phyloP scores from a whole-genome alignment of 2,797 vertebrate species.

The Sebastes elongatus region DNA sequence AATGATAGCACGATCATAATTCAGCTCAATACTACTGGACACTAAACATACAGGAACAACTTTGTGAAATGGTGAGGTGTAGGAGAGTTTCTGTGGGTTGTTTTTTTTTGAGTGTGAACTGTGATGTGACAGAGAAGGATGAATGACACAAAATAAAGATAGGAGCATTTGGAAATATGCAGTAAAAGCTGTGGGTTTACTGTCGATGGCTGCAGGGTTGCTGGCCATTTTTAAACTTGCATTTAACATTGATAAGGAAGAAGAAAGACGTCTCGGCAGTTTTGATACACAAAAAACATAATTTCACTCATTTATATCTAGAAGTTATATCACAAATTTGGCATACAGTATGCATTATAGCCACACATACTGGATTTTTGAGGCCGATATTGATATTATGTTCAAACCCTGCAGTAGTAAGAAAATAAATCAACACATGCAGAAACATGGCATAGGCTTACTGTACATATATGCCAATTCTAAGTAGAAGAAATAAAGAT shows the following conservation, averaged over 20 bases:
- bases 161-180: not conserved
- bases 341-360: not conserved
- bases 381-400: not conserved
- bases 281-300: not conserved
- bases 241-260: not conserved
- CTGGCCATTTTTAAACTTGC: not conserved
- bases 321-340: not conserved
- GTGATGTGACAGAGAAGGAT: not conserved
- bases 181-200: not conserved
- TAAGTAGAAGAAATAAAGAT: not conserved
- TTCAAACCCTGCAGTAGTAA: not conserved
- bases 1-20: conserved; percentile 15
- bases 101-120: not conserved
- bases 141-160: not conserved
- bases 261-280: not conserved
- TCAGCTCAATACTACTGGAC: not conserved
- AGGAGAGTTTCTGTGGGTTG: not conserved
- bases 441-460: not conserved
- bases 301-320: not conserved
- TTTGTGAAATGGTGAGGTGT: not conserved
- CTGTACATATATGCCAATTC: not conserved
- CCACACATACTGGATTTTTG: not conserved
- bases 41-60: not conserved
- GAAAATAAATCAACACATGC: not conserved
- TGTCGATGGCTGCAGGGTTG: not conserved